phyloP scores from a whole-genome alignment of 2,888 invertebrate species.

The Euclidia mi region DNA sequence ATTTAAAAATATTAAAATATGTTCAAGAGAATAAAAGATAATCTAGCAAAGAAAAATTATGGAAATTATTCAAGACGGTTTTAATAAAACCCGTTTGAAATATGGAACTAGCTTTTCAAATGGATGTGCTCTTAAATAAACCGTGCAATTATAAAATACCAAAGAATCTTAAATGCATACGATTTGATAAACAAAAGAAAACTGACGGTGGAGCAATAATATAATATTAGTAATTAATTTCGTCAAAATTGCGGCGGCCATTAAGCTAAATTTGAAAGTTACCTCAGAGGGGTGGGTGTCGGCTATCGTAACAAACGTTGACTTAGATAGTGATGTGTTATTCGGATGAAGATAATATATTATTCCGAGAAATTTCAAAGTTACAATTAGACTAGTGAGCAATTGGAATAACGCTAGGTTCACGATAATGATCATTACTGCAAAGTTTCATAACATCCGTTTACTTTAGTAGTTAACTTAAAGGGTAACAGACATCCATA shows the following conservation, averaged over 20 bases:
- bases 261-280: conserved; percentile 72
- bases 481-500: too few relatives aligned
- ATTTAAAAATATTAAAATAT: conserved; percentile 13
- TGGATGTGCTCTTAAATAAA: neutral
- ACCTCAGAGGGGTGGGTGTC: too few relatives aligned
- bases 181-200: conserved; percentile 41
- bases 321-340: too few relatives aligned
- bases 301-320: too few relatives aligned
- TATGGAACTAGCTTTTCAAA: conserved; percentile 5
- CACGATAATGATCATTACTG: too few relatives aligned
- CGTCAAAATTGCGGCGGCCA: conserved; percentile 67
- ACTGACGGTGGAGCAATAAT: conserved; percentile 40
- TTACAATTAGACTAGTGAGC: too few relatives aligned
- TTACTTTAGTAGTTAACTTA: too few relatives aligned
- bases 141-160: neutral
- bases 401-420: too few relatives aligned
- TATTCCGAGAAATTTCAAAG: too few relatives aligned
- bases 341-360: too few relatives aligned
- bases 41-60: conserved; percentile 14
- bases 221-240: conserved; percentile 55
- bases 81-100: conserved; percentile 28
- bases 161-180: conserved; percentile 47
- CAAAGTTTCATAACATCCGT: too few relatives aligned
- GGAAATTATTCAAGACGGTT: conserved; percentile 32
- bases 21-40: conserved; percentile 6